A percentile compares a stretch with the other conserved stretches of the same genome.
phyloP scores from a whole-genome alignment of 2,888 invertebrate genomes.

The Chrysodeixis includens region DNA sequence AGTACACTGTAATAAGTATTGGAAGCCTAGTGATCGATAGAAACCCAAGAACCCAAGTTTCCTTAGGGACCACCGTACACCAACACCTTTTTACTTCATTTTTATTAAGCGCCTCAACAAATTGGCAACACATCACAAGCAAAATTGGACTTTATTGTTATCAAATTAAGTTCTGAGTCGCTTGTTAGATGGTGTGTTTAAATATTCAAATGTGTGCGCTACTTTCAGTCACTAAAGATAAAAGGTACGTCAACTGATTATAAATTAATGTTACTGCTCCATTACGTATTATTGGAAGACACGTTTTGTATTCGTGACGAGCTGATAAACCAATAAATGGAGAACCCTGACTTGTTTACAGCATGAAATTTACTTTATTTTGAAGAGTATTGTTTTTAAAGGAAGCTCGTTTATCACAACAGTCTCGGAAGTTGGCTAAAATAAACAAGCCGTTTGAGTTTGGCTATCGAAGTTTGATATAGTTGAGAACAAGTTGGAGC shows the following conservation, averaged over 20 bases:
- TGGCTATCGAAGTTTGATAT: conserved; percentile 1
- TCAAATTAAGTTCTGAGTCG: conserved; percentile 15
- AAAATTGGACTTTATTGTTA: conserved; percentile 22
- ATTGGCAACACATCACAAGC: conserved; percentile 16
- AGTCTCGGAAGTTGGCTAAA: conserved; percentile 2
- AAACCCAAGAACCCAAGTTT: conserved; percentile 22
- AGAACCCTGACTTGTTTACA: not conserved
- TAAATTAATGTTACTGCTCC: conserved; percentile 39
- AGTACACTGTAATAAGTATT: conserved; percentile 28
- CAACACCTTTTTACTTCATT: conserved; percentile 34
- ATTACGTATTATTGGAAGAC: conserved; percentile 26
- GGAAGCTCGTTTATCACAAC: conserved; percentile 4
- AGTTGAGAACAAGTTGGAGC: conserved; percentile 2
- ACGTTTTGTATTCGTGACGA: conserved; percentile 27
- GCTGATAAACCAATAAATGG: conserved; percentile 5
- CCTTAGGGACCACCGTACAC: conserved; percentile 26
- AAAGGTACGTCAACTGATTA: conserved; percentile 41
- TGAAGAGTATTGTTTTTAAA: not conserved
- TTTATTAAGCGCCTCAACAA: conserved; percentile 37
- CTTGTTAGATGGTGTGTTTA: conserved; percentile 13
- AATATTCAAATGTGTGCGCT: conserved; percentile 43
- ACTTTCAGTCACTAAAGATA: conserved; percentile 46
- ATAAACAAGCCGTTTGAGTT: not conserved
- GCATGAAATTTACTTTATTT: not conserved
- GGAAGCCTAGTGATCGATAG: conserved; percentile 28